Base-by-base conservation (phyloP, 2,797 vertebrate species). In the Oryzias sinensis region DNA sequence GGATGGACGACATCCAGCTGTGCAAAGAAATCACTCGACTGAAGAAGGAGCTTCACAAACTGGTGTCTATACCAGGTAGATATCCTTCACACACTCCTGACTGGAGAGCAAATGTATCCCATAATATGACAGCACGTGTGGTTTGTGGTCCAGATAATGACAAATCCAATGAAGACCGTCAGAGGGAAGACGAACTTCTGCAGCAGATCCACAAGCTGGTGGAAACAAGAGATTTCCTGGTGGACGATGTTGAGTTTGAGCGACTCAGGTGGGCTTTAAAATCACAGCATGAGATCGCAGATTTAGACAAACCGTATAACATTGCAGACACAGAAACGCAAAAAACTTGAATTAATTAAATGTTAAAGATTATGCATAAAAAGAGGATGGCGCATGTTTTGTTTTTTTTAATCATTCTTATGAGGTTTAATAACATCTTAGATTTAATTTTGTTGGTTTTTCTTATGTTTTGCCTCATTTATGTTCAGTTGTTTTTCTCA, bases 1-100 rank as follows among this genome's bases (percentile, higher is more conserved):
- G 95, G 95, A 95, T 95, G 94, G 95, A 96, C 44, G 95, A 96
- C 77, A 94, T 96, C 79, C 94, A 96, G 82, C 90, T 96, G 8
- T 96, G 95, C 57, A 92, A 93, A 65, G 95, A 96, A 71, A 96
- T 96, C 77, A 95, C 92, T 17, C 77, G 87, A 14, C 89, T 96
- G 78, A 96, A 96, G 83, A 91, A 90, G 49, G 94, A 96, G 54
- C 91, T 96, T 42, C 93, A 95, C 53, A 91, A 89, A 49, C 74
- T 95, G 50, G 90, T 95, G 1, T 89, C 87, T 5, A 67, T 93
- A 61, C 93, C 94, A 86, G 95, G 95, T 95, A 71, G 6, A 45
- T 48, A 5, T 56, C 25, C 15, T 61, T 17, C 15, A 9, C 5
- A 20, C 56, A 2, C 8, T 46, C 16, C 33, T 44, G 43, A 24